Evolutionary conservation across 2,888 invertebrate species (phyloP), one percentile per base, ranked within the genome.

Genomic region (Xiphydria camelus): DNA sequence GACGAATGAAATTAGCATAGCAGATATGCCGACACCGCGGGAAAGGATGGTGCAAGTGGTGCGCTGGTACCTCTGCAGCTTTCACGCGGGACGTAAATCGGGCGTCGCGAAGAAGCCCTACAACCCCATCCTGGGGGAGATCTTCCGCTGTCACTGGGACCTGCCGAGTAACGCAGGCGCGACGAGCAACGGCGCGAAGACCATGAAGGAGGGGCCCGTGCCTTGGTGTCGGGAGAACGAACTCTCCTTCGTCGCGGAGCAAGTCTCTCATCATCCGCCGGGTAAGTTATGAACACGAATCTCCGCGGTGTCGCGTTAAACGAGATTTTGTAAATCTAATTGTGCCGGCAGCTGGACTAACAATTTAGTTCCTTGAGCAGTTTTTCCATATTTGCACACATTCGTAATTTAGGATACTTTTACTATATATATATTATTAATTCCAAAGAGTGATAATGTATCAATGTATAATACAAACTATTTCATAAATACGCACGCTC

Each of bases 241-340:
- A 73, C 80, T 99, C 6, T 86, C 90, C 4, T 99, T 99, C 77
- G 85, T 98, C 36, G 94, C 99, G 3, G 99, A 99, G 74, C 99
- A 99, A 79, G 97, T 98, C 7, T 98, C 96, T 5, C 99, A 99
- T 80, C 99, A 99, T 80, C 99, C 98, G 32, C 98, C 98, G 55
- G 93, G 91, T 91, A 79, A 15, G n/a, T n/a, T n/a, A n/a, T n/a
- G n/a, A n/a, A n/a, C n/a, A n/a, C n/a, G n/a, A n/a, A n/a, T n/a
- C n/a, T n/a, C n/a, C n/a, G n/a, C n/a, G n/a, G n/a, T n/a, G n/a
- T n/a, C n/a, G n/a, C n/a, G n/a, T n/a, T n/a, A n/a, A n/a, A n/a
- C n/a, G n/a, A n/a, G n/a, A n/a, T n/a, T n/a, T n/a, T n/a, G n/a
- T n/a, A n/a, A n/a, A n/a, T n/a, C n/a, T n/a, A n/a, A n/a, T n/a